These are phyloP conservation scores for Gallinago media DNA, from an alignment of 2,113 vertebrate species.

Conservation along the genomic window DNA sequence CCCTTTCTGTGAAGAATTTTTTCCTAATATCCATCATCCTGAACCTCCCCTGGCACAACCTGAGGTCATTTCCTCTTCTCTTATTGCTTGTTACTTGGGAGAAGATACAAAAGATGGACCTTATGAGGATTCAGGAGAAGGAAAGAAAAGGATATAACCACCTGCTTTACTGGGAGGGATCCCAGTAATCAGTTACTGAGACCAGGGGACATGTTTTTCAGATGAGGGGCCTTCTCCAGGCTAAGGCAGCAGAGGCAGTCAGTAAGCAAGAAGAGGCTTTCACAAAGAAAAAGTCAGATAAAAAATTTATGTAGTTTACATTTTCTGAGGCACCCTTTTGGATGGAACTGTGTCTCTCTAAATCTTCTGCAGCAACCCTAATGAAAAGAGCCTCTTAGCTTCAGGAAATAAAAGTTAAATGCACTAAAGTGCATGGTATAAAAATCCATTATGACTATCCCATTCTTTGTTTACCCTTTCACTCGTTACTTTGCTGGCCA, in stretches of 20 bases:
- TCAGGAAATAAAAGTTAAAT: background rate
- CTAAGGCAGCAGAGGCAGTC: background rate
- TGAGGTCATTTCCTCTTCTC: too few species aligned
- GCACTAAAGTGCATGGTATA: background rate
- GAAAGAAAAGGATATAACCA: background rate
- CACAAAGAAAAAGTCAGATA: background rate
- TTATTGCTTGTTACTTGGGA: too few species aligned
- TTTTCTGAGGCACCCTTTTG: background rate
- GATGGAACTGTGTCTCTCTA: background rate
- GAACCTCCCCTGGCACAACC: too few species aligned
- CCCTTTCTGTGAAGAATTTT: too few species aligned
- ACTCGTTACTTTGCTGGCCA: background rate
- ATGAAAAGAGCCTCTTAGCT: background rate
- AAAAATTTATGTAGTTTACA: background rate
- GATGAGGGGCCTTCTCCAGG: background rate
- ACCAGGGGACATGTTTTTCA: background rate
- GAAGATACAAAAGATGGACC: background rate
- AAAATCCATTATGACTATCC: background rate
- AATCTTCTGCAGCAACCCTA: background rate
- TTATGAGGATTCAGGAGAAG: background rate
- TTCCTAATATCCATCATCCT: too few species aligned
- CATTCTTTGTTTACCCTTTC: background rate
- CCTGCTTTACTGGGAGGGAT: background rate
- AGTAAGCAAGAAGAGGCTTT: background rate
- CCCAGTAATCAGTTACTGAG: background rate